phyloP scores from a whole-genome alignment of 2,888 invertebrate species.

The Elmis aenea region DNA sequence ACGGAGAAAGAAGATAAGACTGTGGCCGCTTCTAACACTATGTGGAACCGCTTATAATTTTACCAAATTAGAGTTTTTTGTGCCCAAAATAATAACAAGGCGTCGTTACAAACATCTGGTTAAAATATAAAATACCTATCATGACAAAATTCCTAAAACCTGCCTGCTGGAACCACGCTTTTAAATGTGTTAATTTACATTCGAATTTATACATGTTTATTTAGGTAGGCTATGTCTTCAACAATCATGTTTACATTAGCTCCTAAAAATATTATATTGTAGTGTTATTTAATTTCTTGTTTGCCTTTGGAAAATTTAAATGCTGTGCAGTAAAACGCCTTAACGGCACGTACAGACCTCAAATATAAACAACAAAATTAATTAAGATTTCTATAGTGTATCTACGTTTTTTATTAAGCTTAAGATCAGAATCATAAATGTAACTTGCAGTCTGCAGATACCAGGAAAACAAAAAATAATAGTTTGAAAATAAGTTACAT shows the following conservation, averaged over 20 bases:
- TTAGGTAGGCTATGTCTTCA: conserved; percentile 2
- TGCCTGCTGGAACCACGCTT: conserved; percentile 3
- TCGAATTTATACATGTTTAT: conserved; percentile 15
- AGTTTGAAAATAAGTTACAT: too few relatives aligned
- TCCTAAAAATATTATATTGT: background rate
- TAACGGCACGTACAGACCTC: too few relatives aligned
- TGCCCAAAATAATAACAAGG: conserved; percentile 25
- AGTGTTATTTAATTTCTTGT: background rate
- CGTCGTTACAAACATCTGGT: conserved; percentile 27
- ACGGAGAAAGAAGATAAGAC: conserved; percentile 22
- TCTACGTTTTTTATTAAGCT: too few relatives aligned
- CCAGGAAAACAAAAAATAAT: too few relatives aligned
- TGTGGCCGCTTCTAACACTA: conserved; percentile 11
- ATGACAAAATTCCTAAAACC: conserved; percentile 4
- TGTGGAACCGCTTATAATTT: conserved; percentile 21
- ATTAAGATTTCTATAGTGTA: too few relatives aligned
- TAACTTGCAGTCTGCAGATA: too few relatives aligned
- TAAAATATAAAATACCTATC: conserved; percentile 23
- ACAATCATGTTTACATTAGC: conserved; percentile 12
- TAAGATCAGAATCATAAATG: too few relatives aligned
- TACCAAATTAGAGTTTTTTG: conserved; percentile 20
- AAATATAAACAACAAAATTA: too few relatives aligned
- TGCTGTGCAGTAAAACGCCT: too few relatives aligned
- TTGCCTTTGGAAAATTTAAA: too few relatives aligned
- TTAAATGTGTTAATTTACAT: conserved; percentile 29